Evolutionary conservation across 2,797 vertebrate species (phyloP).

Genomic region (Chaenodraco wilsoni): DNA sequence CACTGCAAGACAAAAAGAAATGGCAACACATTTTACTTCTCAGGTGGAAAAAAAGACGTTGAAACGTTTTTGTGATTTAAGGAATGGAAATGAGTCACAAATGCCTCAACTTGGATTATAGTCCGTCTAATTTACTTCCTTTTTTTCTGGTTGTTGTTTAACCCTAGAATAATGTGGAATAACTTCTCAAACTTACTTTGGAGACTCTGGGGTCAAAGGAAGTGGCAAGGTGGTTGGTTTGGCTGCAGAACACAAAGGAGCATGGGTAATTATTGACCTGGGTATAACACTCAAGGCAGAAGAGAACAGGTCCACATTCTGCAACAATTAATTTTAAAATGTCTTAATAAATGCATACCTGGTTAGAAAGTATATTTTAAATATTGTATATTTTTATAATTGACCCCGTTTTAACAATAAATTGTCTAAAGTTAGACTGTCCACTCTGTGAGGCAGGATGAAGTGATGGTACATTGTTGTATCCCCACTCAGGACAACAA

Average conservation of each 20-base stretch:
- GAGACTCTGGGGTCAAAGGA: constrained; percentile 99
- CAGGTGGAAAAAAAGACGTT: constrained; percentile 74
- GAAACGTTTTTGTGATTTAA: constrained; percentile 81
- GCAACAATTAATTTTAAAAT: constrained; percentile 80
- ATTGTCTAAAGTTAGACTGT: constrained; percentile 71
- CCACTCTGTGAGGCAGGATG: constrained; percentile 86
- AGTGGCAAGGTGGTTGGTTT: constrained; percentile 99
- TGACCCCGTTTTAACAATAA: constrained; percentile 79
- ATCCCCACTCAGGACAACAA: constrained; percentile 63
- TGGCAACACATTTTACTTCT: constrained; percentile 41
- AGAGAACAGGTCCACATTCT: constrained; percentile 85
- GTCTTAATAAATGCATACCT: constrained; percentile 76
- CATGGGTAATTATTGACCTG: constrained; percentile 89
- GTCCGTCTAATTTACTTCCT: constrained; percentile 51
- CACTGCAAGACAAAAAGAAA: constrained; percentile 93
- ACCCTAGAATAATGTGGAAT: constrained; percentile 88
- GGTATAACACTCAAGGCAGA: constrained; percentile 79
- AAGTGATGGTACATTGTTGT: constrained; percentile 73
- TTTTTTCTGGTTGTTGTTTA: constrained; percentile 61
- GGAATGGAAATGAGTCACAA: constrained; percentile 86
- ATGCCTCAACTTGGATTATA: constrained; percentile 82
- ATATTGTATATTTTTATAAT: constrained; percentile 66
- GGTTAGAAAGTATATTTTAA: constrained; percentile 65
- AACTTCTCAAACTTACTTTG: constrained; percentile 99
- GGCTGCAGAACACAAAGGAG: constrained; percentile 93